Evolutionary conservation across 2,888 invertebrate genomes (phyloP), one percentile per base, ranked within the genome.

Genomic region (Chloroclysta siterata): DNA sequence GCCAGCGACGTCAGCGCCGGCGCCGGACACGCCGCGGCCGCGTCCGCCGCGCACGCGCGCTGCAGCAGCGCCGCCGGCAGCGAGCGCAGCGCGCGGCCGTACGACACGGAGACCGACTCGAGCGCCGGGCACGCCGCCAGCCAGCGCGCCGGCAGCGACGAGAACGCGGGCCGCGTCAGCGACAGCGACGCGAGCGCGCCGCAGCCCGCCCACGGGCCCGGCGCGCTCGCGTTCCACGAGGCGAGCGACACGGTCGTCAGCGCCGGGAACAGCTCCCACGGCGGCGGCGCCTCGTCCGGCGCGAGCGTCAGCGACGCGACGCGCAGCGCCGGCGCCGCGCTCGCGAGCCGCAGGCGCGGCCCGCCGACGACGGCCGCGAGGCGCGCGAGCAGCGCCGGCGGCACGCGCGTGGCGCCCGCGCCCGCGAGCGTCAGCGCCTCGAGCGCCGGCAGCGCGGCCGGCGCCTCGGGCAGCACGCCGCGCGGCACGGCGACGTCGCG

Each of bases 121-220:
- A 39, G 10, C 11, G 0, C 8, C 8, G 36, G 10, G 36, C 36
- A 39, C 17, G 47, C 52, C 11, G 47, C 58, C 55, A 53, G 46
- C 68, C 55, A 63, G 33, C 52, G 66, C 50, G 29, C 48, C 17
- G 60, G 63, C 68, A 54, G 53, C 42, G 14, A 10, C 53, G 72
- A 52, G 63, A 70, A 68, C 44, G 66, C 57, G 17, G 77, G 63
- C 50, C 72, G 60, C 17, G 58, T 70, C 46, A 42, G 15, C 28
- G 76, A 74, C 60, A 81, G 70, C 46, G 56, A 8, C 5, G 10
- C 17, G 22, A 76, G 66, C n/a, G 61, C 53, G 4, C 44, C 60
- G 50, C 61, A 65, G 22, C 29, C n/a, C 22, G 17, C 15, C 58
- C 63, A 60, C 42, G 39, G 46, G 51, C 36, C 17, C 46, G 51